Evolutionary conservation across 2,888 invertebrate species (phyloP).

Genomic region (Drosophila borborema): DNA sequence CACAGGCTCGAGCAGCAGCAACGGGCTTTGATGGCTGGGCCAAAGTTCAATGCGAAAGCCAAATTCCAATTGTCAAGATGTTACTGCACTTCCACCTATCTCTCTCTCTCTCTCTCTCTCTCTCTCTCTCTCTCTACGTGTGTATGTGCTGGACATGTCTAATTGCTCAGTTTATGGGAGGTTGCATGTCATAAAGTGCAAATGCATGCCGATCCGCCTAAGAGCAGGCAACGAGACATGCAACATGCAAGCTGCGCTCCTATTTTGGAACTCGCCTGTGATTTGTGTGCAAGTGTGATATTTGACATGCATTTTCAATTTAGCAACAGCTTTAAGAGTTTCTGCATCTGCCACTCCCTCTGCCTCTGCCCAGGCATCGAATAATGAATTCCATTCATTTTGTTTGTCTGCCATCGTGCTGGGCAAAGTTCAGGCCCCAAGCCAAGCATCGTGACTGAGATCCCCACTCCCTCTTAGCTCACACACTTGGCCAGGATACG

Average conservation of each 20-base stretch:
- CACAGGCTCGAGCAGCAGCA: conserved; percentile 44
- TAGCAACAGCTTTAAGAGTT: conserved; percentile 62
- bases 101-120: not conserved
- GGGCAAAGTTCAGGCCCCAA: conserved; percentile 44
- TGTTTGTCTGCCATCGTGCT: conserved; percentile 60
- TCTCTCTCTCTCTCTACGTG: not conserved
- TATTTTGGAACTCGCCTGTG: conserved; percentile 38
- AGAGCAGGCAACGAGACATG: conserved; percentile 57
- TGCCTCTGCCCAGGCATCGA: conserved; percentile 35
- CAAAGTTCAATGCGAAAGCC: conserved; percentile 76
- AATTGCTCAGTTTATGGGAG: conserved; percentile 73
- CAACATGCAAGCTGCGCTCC: conserved; percentile 17
- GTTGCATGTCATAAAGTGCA: conserved; percentile 73
- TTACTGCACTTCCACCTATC: not conserved
- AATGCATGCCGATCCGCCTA: conserved; percentile 39
- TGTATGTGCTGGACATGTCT: conserved; percentile 60
- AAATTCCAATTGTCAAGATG: conserved; percentile 76
- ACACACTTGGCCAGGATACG: conserved; percentile 42
- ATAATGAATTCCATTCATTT: conserved; percentile 82
- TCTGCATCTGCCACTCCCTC: conserved; percentile 13
- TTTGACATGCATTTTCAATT: conserved; percentile 84
- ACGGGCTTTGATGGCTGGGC: conserved; percentile 57
- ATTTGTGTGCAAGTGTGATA: conserved; percentile 71
- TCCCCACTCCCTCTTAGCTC: not conserved
- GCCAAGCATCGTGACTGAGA: conserved; percentile 10